Evolutionary conservation across 2,888 invertebrate genomes (phyloP), one percentile per base, ranked within the genome.

Genomic region (Drosophila nr. perissopoda): DNA sequence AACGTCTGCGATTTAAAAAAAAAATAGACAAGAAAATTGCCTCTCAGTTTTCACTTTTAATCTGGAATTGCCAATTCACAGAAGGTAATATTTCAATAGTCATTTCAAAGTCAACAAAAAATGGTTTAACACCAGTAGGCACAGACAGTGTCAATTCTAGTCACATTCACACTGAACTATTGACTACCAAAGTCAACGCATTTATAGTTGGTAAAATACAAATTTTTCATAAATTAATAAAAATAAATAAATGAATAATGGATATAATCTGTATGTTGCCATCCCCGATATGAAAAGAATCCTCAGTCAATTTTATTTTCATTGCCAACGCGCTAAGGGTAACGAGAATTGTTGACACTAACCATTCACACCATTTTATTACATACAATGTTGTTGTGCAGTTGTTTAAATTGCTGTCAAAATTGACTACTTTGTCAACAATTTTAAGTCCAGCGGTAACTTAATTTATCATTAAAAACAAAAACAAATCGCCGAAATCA

Each of bases 401-500:
- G 21, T 45, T 25, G 45, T 40, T 40, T 52, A 7, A 34, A 21
- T 18, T 54, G 11, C 25, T 18, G 36, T 54, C 36, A 54, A 54
- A 36, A n/a, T 54, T 36, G 18, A 36, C 54, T 33, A 11, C 33
- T 53, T 33, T 33, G 33, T 33, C 52, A 33, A 53, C 52, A n/a
- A 27, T 38, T 56, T n/a, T 7, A 29, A 38, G 13, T 27, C 27
- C 13, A 38, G 27, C n/a, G 27, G 36, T 38, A 27, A 38, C 13
- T 38, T 56, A 7, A 38, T 56, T 38, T 38, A 38, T 27, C 36
- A 56, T 29, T 36, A 4, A 36, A 38, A 38, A 36, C n/a, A 36
- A 38, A 27, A 38, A 56, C 27, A 56, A 56, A 27, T 2, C 38
- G n/a, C n/a, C 38, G 13, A 38, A 56, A 54, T 25, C 54, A 18